Percentiles rank a stretch among this genome's conserved stretches.
These are phyloP conservation scores for Lemur catta DNA, from an alignment of 2,797 vertebrate genomes.

Conservation along the genomic window DNA sequence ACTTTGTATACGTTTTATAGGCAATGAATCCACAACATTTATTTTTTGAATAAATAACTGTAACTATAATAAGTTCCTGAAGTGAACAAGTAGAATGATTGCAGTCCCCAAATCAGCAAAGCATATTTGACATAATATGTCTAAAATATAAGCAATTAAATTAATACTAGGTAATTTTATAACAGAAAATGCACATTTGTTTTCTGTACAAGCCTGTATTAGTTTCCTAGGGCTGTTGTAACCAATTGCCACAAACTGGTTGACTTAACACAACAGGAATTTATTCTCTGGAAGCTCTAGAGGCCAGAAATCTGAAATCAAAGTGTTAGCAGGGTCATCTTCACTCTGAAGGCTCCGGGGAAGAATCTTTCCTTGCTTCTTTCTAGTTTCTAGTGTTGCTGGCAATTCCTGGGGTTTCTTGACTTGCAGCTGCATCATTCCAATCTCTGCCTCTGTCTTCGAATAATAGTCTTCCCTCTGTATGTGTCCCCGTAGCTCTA, in stretches of 20 bases:
- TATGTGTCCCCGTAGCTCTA: rapidly evolving
- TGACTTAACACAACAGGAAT: background rate
- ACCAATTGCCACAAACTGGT: background rate
- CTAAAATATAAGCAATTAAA: background rate
- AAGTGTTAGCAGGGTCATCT: background rate
- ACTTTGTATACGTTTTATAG: background rate
- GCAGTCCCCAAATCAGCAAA: background rate
- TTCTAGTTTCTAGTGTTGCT: background rate
- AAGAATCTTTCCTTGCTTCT: background rate
- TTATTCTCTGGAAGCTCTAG: background rate
- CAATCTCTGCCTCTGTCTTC: background rate
- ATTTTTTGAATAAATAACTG: background rate
- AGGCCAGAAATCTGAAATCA: background rate
- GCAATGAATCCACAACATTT: background rate
- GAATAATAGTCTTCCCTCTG: rapidly evolving
- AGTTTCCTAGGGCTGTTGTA: background rate
- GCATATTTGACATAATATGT: background rate
- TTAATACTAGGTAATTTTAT: background rate
- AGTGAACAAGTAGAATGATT: background rate
- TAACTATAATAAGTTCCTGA: background rate
- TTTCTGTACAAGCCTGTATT: background rate
- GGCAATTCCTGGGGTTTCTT: background rate
- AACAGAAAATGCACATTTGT: background rate
- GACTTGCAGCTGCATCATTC: background rate
- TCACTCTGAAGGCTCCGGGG: background rate